Evolutionary conservation across 1,140 invertebrate genomes (phyloP).

Genomic region (Zaprionus vittiger): DNA sequence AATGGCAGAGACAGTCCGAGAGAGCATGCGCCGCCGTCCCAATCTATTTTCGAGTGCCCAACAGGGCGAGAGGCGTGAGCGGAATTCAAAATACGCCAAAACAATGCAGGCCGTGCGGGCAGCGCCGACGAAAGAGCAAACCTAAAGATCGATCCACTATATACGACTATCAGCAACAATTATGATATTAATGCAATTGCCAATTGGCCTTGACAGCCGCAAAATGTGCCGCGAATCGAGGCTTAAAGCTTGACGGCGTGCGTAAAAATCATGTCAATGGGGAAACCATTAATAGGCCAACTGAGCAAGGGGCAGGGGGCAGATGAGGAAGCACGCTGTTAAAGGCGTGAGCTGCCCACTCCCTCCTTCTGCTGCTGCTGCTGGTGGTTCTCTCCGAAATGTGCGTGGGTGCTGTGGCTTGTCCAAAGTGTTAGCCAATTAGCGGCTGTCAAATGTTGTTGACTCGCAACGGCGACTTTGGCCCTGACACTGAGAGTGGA

Average conservation of each 20-base stretch:
- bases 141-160: conserved; percentile 9
- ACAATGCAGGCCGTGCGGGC: conserved; percentile 46
- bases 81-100: conserved; percentile 47
- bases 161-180: conserved; percentile 60
- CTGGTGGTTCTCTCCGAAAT: not conserved
- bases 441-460: conserved; percentile 78
- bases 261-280: conserved; percentile 77
- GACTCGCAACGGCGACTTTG: conserved; percentile 43
- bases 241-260: conserved; percentile 55
- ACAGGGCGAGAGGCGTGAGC: conserved; percentile 55
- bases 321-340: conserved; percentile 18
- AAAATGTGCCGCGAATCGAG: conserved; percentile 34
- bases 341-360: conserved; percentile 54
- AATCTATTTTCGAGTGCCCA: conserved; percentile 62
- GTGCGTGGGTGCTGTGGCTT: conserved; percentile 45
- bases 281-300: conserved; percentile 69
- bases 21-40: conserved; percentile 6
- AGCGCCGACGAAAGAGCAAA: not conserved
- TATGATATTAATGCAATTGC: conserved; percentile 69
- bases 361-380: conserved; percentile 9
- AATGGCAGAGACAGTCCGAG: conserved; percentile 53
- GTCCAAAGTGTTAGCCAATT: conserved; percentile 70
- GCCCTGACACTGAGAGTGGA: conserved; percentile 62
- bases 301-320: not conserved
- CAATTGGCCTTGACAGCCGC: conserved; percentile 73